Evolutionary conservation across 2,797 vertebrate genomes (phyloP).

Genomic region (Echiichthys vipera): DNA sequence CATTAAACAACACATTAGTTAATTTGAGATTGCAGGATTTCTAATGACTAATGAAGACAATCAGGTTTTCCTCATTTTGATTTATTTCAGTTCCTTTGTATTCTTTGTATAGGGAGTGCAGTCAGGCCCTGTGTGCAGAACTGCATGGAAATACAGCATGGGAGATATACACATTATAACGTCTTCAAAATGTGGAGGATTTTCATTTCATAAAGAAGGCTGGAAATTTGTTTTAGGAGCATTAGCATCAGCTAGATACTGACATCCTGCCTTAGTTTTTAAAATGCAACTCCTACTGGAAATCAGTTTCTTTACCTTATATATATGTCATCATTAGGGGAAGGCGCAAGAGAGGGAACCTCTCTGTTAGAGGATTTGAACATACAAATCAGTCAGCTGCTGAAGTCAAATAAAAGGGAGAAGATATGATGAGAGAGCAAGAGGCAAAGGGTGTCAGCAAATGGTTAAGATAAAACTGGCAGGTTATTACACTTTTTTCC

Average conservation of each 20-base stretch:
- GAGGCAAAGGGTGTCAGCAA: slow-evolving; percentile 82
- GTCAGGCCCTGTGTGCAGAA: slow-evolving; percentile 45
- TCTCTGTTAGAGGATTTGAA: slow-evolving; percentile 36
- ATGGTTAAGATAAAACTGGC: slow-evolving; percentile 96
- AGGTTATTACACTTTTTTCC: slow-evolving; percentile 97
- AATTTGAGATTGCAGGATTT: slow-evolving; percentile 69
- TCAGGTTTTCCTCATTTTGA: slow-evolving; percentile 55
- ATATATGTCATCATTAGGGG: slow-evolving; percentile 19
- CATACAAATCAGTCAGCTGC: slow-evolving; percentile 55
- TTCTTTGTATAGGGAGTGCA: slow-evolving; percentile 33
- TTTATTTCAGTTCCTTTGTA: slow-evolving; percentile 60
- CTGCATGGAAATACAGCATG: slow-evolving; percentile 33
- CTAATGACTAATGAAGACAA: slow-evolving; percentile 83
- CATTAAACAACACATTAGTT: slow-evolving; percentile 69
- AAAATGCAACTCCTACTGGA: slow-evolving; percentile 5
- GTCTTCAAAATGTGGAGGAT: neutral
- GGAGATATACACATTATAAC: neutral
- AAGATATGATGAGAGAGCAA: slow-evolving; percentile 54
- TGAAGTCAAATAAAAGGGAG: slow-evolving; percentile 59
- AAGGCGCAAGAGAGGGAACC: slow-evolving; percentile 17
- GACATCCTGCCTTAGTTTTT: neutral
- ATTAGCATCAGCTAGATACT: slow-evolving; percentile 27
- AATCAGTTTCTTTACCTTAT: slow-evolving; percentile 13
- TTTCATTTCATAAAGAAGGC: slow-evolving; percentile 18
- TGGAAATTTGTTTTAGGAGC: slow-evolving; percentile 20